phyloP scores from a whole-genome alignment of 2,888 invertebrate species.

The Diarsia rubi region DNA sequence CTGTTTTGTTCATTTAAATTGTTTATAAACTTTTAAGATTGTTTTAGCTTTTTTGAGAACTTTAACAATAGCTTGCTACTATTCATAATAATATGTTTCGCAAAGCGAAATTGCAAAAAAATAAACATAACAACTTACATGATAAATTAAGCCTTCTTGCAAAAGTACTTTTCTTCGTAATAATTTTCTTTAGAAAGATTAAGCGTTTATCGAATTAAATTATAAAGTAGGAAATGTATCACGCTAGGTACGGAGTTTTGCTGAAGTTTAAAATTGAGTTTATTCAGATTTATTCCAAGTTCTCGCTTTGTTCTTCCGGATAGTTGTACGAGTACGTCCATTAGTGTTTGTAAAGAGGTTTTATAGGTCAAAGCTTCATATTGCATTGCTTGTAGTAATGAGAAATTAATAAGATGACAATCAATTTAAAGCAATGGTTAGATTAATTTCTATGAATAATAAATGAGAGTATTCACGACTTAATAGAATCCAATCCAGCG shows the following conservation, averaged over 20 bases:
- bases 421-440: neutral
- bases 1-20: conserved; percentile 16
- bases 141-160: neutral
- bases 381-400: neutral
- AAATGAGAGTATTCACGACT: neutral
- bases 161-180: neutral
- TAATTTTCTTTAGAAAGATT: conserved; percentile 3
- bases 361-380: neutral
- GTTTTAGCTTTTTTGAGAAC: neutral
- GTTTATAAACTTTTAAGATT: neutral
- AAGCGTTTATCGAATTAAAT: neutral
- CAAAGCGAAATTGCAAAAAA: neutral
- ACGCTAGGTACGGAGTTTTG: neutral
- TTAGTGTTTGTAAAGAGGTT: neutral
- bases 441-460: neutral
- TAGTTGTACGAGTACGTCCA: neutral
- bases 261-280: conserved; percentile 5
- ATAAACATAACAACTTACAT: neutral
- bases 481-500: conserved; percentile 3
- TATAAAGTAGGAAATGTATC: neutral
- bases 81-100: neutral
- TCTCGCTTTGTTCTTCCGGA: neutral
- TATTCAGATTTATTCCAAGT: neutral
- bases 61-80: neutral
- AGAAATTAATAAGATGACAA: neutral